phyloP scores from a whole-genome alignment of 2,113 vertebrate species.

The Tenebrosternarchus preto region DNA sequence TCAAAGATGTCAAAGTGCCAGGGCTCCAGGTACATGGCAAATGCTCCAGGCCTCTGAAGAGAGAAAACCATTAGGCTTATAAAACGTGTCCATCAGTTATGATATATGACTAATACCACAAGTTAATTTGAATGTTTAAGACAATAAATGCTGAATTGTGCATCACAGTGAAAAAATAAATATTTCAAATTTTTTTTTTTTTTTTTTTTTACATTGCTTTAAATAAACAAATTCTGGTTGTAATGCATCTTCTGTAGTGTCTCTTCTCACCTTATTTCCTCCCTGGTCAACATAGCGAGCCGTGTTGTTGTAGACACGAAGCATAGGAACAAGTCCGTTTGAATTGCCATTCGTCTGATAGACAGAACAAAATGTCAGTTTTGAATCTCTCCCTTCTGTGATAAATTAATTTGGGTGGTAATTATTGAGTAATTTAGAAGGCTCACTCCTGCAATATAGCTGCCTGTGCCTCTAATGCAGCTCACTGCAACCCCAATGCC shows the following conservation, averaged over 20 bases:
- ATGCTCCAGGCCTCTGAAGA: constrained; percentile 89
- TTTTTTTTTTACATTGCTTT: too few species aligned
- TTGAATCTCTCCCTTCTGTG: neutral
- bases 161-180: too few species aligned
- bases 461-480: constrained; percentile 93
- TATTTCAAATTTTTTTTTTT: too few species aligned
- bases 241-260: too few species aligned
- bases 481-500: constrained; percentile 94
- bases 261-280: constrained; percentile 87
- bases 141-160: too few species aligned
- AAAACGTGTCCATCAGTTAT: neutral
- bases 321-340: constrained; percentile 94
- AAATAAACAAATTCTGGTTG: too few species aligned
- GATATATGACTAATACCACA: neutral
- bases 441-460: constrained; percentile 95
- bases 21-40: constrained; percentile 95
- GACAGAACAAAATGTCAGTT: neutral
- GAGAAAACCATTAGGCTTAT: neutral
- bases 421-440: neutral
- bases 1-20: constrained; percentile 96
- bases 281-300: constrained; percentile 97
- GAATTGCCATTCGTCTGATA: constrained; percentile 91
- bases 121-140: neutral
- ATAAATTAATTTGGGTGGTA: neutral
- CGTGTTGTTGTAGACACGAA: constrained; percentile 96